Evolutionary conservation across 2,797 vertebrate genomes (phyloP).

Genomic region (Anguilla obscura): DNA sequence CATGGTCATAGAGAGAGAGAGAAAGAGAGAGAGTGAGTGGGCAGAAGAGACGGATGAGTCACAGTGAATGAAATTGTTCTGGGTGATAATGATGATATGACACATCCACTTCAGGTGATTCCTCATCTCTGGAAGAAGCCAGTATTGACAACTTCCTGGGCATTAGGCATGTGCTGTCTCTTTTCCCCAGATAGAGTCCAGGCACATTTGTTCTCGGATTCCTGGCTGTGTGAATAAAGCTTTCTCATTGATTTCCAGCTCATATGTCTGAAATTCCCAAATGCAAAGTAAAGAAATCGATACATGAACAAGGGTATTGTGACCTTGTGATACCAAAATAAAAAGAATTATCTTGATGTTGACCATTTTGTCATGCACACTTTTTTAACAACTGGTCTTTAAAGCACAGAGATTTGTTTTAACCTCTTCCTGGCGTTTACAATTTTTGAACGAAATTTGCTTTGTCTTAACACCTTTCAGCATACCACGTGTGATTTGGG

Average conservation of each 20-base stretch:
- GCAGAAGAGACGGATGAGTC: conserved; percentile 32
- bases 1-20: conserved; percentile 20
- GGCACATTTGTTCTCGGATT: neutral
- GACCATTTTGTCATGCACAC: neutral
- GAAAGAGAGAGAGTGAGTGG: conserved; percentile 17
- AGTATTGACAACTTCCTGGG: conserved; percentile 33
- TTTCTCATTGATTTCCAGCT: neutral
- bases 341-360: neutral
- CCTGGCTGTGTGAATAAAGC: neutral
- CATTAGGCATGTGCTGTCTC: neutral
- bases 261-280: neutral
- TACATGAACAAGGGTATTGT: conserved; percentile 15
- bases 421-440: neutral
- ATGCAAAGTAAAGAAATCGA: conserved; percentile 28
- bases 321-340: neutral
- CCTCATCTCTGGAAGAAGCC: conserved; percentile 23
- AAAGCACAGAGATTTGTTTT: neutral
- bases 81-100: conserved; percentile 34
- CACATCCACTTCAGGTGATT: conserved; percentile 26
- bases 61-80: conserved; percentile 34
- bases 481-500: neutral
- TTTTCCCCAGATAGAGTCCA: conserved; percentile 8
- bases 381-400: neutral
- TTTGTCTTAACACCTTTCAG: neutral
- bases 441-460: neutral